Base-by-base conservation (phyloP, 2,797 vertebrate species). In the Anableps anableps region DNA sequence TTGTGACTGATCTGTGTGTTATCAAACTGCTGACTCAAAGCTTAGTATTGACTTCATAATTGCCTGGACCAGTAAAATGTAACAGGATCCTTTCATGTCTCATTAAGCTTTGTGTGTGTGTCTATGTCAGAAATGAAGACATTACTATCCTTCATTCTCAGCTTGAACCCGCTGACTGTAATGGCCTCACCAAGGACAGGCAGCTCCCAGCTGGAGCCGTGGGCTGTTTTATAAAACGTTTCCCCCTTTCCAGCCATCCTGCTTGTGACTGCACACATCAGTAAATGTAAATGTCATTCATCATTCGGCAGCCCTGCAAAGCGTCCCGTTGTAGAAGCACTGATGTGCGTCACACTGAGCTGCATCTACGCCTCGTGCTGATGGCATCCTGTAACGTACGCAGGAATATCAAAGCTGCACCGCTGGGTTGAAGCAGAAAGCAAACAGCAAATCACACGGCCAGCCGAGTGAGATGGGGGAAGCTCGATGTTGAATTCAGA, bases 371-470 rank as follows among this genome's bases (percentile, higher is more conserved):
- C 3, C 60, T 51, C 36, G 11, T 19, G 13, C 36, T 74, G 45
- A n/a, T n/a, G 64, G 0, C 13, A 2, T 45, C 43, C 11, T 29
- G 13, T 1, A 47, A 7, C 0, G 7, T 26, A 23, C 2, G 45
- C 76, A 13, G 23, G 55, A 81, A 71, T 50, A 77, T 50, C 31
- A 45, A 71, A 80, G 50, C 71, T 2, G 43, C 50, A 72, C 23
- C 36, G 0, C 71, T 1, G 55, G 34, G 72, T 73, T 34, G 60
- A 41, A n/a, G 43, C 55, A 55, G 68, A 48, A 74, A 77, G 75
- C 80, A 81, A 50, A 88, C 76, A 64, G 74, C 72, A 83, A 88
- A 75, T 66, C 51, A 62, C 11, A 21, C n/a, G 34, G 58, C 13
- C 17, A 55, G 70, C 14, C 72, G 72, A 73, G 71, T 7, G 55